phyloP scores from a whole-genome alignment of 1,140 invertebrate species.

The Papilio polytes region DNA sequence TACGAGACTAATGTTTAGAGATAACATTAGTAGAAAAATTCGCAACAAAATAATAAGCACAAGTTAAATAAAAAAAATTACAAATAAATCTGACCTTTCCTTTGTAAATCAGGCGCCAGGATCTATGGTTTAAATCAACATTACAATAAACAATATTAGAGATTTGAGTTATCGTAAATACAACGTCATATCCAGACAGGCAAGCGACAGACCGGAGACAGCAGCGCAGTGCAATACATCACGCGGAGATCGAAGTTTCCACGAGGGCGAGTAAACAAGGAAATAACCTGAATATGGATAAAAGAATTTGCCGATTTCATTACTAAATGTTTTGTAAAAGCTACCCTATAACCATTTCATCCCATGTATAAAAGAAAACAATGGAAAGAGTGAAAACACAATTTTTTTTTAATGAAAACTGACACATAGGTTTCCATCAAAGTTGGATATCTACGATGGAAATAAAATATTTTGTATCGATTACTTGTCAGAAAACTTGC shows the following conservation, averaged over 20 bases:
- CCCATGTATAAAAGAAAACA: no score
- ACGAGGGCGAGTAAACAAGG: constrained; percentile 26
- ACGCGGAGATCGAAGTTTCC: neutral
- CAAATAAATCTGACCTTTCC: neutral
- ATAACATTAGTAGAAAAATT: no score
- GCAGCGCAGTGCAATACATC: neutral
- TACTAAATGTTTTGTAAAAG: no score
- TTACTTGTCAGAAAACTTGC: no score
- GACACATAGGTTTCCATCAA: no score
- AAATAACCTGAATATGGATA: neutral
- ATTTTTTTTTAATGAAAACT: no score
- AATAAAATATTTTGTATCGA: no score
- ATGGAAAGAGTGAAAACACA: no score
- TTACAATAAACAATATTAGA: neutral
- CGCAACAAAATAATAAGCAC: no score
- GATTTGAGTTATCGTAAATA: neutral
- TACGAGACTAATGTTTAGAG: no score
- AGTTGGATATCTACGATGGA: no score
- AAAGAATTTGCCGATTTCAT: neutral
- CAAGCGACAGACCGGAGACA: neutral
- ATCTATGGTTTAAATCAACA: neutral
- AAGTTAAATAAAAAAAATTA: neutral
- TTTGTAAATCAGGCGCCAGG: neutral
- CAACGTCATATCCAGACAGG: neutral
- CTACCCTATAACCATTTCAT: neutral